These are phyloP conservation scores for Eristalis arbustorum DNA, from an alignment of 2,888 invertebrate species.

Conservation along the genomic window DNA sequence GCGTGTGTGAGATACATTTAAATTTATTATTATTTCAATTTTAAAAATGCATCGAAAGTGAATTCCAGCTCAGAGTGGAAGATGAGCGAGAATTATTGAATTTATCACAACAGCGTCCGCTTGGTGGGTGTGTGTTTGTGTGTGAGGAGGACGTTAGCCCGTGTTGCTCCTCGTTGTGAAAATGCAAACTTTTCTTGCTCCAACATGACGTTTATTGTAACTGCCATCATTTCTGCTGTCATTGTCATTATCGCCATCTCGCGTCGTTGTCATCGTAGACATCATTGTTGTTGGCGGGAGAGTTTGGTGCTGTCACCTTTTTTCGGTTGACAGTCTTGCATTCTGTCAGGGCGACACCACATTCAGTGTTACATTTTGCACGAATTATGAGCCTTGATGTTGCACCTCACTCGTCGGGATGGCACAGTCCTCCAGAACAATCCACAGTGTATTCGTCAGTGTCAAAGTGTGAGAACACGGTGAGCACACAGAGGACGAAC, in stretches of 20 bases:
- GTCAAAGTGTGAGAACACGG: slow-evolving; percentile 29
- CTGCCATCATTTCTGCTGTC: slow-evolving; percentile 73
- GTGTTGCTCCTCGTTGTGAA: background rate
- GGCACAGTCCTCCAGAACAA: background rate
- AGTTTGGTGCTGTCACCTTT: slow-evolving; percentile 34
- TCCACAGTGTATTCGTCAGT: slow-evolving; percentile 19
- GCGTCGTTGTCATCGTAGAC: slow-evolving; percentile 72
- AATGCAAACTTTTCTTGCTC: slow-evolving; percentile 72
- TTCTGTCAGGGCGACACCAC: slow-evolving; percentile 45
- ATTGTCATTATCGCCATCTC: slow-evolving; percentile 70
- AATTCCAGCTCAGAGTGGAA: slow-evolving; percentile 27
- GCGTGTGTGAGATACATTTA: slow-evolving; percentile 40
- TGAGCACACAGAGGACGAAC: background rate
- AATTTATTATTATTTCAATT: slow-evolving; percentile 69
- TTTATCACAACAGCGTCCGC: slow-evolving; percentile 48
- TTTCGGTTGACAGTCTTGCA: slow-evolving; percentile 31
- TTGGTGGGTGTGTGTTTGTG: background rate
- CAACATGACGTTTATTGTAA: slow-evolving; percentile 78
- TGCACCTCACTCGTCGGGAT: background rate
- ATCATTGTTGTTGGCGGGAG: slow-evolving; percentile 39
- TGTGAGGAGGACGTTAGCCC: slow-evolving; percentile 54
- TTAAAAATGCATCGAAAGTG: slow-evolving; percentile 70
- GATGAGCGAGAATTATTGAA: slow-evolving; percentile 43
- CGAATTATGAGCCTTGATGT: slow-evolving; percentile 42
- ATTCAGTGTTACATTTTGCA: slow-evolving; percentile 8